Base-by-base conservation (phyloP, 1,140 invertebrate species). In the Ylistrum balloti region DNA sequence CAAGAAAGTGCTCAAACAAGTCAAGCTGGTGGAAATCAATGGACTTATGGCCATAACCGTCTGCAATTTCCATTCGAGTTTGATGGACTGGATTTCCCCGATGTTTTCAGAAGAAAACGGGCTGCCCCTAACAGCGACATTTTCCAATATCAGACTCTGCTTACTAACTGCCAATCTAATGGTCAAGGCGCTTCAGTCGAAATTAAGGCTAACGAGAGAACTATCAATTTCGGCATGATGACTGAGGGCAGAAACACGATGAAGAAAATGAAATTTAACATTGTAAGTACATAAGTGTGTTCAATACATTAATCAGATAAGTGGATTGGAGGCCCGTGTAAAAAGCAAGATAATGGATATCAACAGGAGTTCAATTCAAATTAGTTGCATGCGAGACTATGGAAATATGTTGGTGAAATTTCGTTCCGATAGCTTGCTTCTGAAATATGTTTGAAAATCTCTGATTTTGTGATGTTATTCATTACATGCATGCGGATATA, bases 151-250 rank as follows among this genome's bases (percentile, higher is more conserved):
- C 38, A 88, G n/a, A 34, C 89, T 13, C 56, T 92, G 9, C 33
- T 92, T 5, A 35, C 41, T 10, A 90, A 92, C 87, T 92, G 91
- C 89, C 41, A 88, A 22, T 45, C 38, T 2, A 33, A 35, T 17
- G 86, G 86, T 33, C 15, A 22, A 22, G 74, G 48, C 15, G 89
- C 91, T 20, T 92, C 91, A 1, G 86, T 92, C 11, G 85, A 88
- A 17, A 86, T 92, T 22, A 41, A 88, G 11, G 91, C 91, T 13
- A 92, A 92, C 86, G 91, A 92, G 11, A 86, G 85, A n/a, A 92
- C 74, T 35, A 88, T 92, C 13, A 90, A 88, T 34, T 74, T 92
- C 45, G 33, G 32, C 17, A 38, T 92, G 22, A 22, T 87, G 22
- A 88, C 89, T 22, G 33, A 88, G 15, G 85, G 87, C 33, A 89